These are phyloP conservation scores for Chromobotia macracanthus DNA, from an alignment of 2,797 vertebrate genomes.

Conservation along the genomic window DNA sequence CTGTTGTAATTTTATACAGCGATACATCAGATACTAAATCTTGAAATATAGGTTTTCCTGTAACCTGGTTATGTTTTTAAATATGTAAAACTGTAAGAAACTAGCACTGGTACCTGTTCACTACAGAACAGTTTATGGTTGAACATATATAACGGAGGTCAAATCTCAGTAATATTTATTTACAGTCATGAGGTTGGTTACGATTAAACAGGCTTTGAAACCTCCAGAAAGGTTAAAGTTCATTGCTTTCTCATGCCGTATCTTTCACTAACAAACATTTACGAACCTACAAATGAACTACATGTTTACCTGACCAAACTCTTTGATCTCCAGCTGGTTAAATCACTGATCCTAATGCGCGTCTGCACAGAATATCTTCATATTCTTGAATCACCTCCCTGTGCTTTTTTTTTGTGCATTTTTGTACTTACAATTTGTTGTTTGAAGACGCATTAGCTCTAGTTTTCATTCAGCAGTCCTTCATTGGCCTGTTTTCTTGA, in stretches of 20 bases:
- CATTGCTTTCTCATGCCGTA: neutral
- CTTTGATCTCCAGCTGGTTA: neutral
- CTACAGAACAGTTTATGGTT: too few relatives aligned
- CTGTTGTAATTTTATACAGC: neutral
- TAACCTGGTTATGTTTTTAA: too few relatives aligned
- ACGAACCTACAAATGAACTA: neutral
- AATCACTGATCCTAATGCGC: neutral
- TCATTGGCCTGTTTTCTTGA: neutral
- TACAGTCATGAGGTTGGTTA: neutral
- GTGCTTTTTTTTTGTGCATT: too few relatives aligned
- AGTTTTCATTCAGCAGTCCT: too few relatives aligned
- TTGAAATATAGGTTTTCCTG: too few relatives aligned
- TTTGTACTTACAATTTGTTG: too few relatives aligned
- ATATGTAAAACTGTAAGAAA: too few relatives aligned
- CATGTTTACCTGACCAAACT: neutral
- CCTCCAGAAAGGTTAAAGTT: slow-evolving; percentile 1
- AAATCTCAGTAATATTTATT: neutral
- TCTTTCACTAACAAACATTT: neutral
- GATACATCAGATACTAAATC: too few relatives aligned
- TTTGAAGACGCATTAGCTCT: too few relatives aligned
- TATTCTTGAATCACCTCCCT: too few relatives aligned
- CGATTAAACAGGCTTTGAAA: neutral
- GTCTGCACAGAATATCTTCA: neutral
- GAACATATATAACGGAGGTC: too few relatives aligned
- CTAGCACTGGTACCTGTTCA: neutral